phyloP scores from a whole-genome alignment of 1,140 invertebrate genomes.

The Drosophila lini region DNA sequence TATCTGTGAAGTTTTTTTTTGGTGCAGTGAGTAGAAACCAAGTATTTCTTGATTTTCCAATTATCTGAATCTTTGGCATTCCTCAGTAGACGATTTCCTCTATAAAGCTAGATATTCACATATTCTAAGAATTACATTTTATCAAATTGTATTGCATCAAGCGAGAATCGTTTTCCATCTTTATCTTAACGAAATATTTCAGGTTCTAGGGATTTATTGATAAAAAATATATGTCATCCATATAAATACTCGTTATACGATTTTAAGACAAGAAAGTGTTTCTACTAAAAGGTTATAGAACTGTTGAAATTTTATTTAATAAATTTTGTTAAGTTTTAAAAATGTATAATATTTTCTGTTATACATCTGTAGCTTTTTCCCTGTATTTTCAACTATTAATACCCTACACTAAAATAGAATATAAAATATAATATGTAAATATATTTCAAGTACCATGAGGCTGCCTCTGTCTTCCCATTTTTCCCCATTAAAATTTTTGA shows the following conservation, averaged over 20 bases:
- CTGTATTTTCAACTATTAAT: neutral
- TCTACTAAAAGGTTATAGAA: neutral
- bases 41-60: conserved; percentile 8
- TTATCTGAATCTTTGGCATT: conserved; percentile 15
- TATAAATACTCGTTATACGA: neutral
- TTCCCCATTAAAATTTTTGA: neutral
- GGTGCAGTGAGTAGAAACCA: neutral
- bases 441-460: conserved; percentile 11
- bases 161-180: neutral
- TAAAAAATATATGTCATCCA: conserved; percentile 15
- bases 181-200: conserved; percentile 14
- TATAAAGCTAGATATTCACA: neutral
- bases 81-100: neutral
- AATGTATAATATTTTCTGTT: neutral
- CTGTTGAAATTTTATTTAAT: no score
- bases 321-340: neutral
- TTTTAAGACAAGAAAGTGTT: neutral
- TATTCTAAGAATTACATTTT: conserved; percentile 7
- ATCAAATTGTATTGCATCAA: conserved; percentile 12
- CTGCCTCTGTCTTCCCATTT: conserved; percentile 9
- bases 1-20: conserved; percentile 1
- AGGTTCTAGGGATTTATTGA: neutral
- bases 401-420: neutral
- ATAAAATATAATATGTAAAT: neutral
- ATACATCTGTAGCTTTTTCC: neutral